Conservation (phyloP, 1,140 invertebrate genomes). For the Drosophila mojavensis region DNA sequence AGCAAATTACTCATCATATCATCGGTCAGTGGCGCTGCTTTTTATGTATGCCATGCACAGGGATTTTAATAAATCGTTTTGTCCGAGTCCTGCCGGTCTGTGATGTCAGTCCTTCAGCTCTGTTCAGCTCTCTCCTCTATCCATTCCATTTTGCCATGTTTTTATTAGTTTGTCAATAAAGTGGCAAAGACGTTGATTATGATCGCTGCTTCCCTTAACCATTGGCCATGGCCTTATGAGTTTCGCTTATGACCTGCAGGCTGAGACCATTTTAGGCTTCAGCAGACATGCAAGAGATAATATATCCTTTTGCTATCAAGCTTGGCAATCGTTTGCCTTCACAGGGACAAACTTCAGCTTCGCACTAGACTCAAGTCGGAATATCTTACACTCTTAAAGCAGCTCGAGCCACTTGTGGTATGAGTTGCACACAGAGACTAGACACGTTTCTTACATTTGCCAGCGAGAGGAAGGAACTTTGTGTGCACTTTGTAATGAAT, state of each 20-base stretch:
- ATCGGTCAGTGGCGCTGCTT: constrained; percentile 65
- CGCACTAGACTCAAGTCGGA: neutral
- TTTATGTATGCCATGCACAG: constrained; percentile 68
- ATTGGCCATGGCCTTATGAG: constrained; percentile 47
- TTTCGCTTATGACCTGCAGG: constrained; percentile 60
- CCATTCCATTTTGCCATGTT: constrained; percentile 23
- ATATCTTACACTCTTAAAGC: constrained; percentile 1
- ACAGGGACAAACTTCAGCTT: neutral
- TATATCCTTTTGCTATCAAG: constrained; percentile 47
- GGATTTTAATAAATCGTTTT: constrained; percentile 81
- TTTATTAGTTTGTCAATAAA: constrained; percentile 82
- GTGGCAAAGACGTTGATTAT: constrained; percentile 78
- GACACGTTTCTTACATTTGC: constrained; percentile 62
- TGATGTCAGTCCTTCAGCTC: neutral
- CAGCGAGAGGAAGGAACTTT: neutral
- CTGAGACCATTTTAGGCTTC: constrained; percentile 39
- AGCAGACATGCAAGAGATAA: constrained; percentile 32
- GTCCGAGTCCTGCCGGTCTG: constrained; percentile 24
- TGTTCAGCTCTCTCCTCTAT: neutral
- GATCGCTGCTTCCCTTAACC: constrained; percentile 44
- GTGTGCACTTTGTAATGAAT: constrained; percentile 67
- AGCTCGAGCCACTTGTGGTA: constrained; percentile 1
- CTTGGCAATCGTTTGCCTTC: constrained; percentile 2
- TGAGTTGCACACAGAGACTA: constrained; percentile 12
- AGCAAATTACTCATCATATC: constrained; percentile 81